Evolutionary conservation across 2,797 vertebrate species (phyloP).

Genomic region (Lagodon rhomboides): DNA sequence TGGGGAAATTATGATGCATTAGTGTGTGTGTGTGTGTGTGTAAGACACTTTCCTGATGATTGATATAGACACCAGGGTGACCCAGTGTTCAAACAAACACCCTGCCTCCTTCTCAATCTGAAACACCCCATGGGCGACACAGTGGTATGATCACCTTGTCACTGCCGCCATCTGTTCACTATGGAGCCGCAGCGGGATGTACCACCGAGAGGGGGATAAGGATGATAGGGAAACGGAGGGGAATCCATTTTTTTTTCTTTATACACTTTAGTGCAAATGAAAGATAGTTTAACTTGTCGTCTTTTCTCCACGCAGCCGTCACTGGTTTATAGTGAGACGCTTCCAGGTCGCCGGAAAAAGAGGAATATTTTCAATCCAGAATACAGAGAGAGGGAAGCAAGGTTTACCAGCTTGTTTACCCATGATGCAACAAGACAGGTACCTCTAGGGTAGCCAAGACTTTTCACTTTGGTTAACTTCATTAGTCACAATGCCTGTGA

Average conservation of each 20-base stretch:
- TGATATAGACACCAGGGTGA: conserved; percentile 45
- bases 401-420: background rate
- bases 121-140: conserved; percentile 52
- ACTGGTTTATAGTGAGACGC: background rate
- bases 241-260: background rate
- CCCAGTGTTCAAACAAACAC: conserved; percentile 35
- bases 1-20: conserved; percentile 58
- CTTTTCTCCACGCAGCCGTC: background rate
- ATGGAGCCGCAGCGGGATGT: conserved; percentile 32
- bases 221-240: conserved; percentile 9
- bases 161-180: conserved; percentile 64
- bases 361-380: background rate
- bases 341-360: background rate
- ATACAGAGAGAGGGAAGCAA: background rate
- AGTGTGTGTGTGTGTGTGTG: background rate
- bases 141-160: conserved; percentile 53
- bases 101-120: conserved; percentile 39
- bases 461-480: conserved; percentile 21
- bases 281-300: background rate
- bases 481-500: conserved; percentile 12
- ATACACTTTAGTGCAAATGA: background rate
- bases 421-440: conserved; percentile 38
- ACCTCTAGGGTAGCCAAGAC: conserved; percentile 12
- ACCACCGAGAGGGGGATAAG: conserved; percentile 45
- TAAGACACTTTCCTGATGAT: conserved; percentile 34